Percentiles rank a stretch among this genome's conserved stretches.
phyloP scores from a whole-genome alignment of 2,888 invertebrate species.

The Pristionchus fissidentatus region DNA sequence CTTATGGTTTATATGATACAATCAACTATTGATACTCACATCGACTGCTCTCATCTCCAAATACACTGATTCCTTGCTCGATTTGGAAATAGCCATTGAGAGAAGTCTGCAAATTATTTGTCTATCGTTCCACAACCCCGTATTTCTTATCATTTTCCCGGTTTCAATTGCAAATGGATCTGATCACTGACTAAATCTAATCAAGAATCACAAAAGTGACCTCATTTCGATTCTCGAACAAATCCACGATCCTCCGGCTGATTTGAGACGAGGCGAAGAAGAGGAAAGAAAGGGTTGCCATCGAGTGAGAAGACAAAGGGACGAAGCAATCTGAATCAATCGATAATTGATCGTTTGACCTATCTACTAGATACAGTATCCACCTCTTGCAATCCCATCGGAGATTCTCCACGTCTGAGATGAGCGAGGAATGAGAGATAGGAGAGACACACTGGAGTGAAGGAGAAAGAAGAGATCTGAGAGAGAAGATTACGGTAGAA shows the following conservation, averaged over 20 bases:
- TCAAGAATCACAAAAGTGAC: not conserved
- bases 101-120: not conserved
- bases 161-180: too few species aligned
- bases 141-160: not conserved
- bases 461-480: slow-evolving; percentile 8
- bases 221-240: not conserved
- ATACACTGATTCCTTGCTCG: not conserved
- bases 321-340: slow-evolving; percentile 23
- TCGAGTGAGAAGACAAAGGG: not conserved
- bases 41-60: slow-evolving; percentile 34
- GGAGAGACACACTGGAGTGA: slow-evolving; percentile 45
- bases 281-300: slow-evolving; percentile 43
- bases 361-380: slow-evolving; percentile 35
- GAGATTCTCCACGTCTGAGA: slow-evolving; percentile 48
- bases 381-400: slow-evolving; percentile 43
- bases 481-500: not conserved
- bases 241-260: not conserved
- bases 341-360: not conserved
- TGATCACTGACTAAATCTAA: too few species aligned
- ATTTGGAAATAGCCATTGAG: slow-evolving; percentile 10
- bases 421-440: slow-evolving; percentile 52
- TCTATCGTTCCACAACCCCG: not conserved
- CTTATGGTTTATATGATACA: too few species aligned
- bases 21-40: not conserved
- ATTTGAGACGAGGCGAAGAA: slow-evolving; percentile 40